Base-by-base conservation (phyloP, 2,797 vertebrate species). In the Macrochelys suwanniensis region DNA sequence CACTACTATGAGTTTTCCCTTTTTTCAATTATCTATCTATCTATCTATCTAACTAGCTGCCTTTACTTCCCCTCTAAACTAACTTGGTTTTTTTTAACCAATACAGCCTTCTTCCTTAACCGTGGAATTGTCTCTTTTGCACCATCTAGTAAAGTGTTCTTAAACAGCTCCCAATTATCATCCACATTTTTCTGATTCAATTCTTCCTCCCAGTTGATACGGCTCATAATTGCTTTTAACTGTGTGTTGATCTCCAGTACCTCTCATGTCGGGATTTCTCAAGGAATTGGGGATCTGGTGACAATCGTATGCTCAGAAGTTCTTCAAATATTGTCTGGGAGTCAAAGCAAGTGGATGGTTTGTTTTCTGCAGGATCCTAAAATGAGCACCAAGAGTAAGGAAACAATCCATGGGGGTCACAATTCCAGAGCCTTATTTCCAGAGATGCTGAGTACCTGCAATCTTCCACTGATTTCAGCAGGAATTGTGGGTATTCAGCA, bases 271-370 rank as follows among this genome's bases (percentile, higher is more conserved):
- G 54, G 17, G 33, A 33, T 31, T 80, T 83, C n/a, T 84, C 50
- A 59, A 76, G 74, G 80, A 74, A 49, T 10, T 5, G 3, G 33
- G 65, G 31, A 42, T 50, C n/a, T 4, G 80, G 50, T 23, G 31
- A 76, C 28, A 56, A 76, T 25, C 33, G 84, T 49, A 87, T 25
- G 11, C 26, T 77, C 47, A 84, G 45, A 28, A 84, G 49, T 76
- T 92, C 93, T 87, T 89, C 68, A n/a, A 92, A 86, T 74, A 84
- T 80, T 16, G 84, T 65, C 16, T 33, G 87, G 61, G 61, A 7
- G 1, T 90, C 50, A 76, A 87, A 87, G 25, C 33, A 33, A 50
- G 59, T 25, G 3, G 50, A 78, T 19, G 65, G 87, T 23, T 25
- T 51, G 47, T 71, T 51, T 53, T 49, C 77, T 81, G 74, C 12